Base-by-base conservation (phyloP, 2,113 vertebrate genomes). In the Procavia capensis region DNA sequence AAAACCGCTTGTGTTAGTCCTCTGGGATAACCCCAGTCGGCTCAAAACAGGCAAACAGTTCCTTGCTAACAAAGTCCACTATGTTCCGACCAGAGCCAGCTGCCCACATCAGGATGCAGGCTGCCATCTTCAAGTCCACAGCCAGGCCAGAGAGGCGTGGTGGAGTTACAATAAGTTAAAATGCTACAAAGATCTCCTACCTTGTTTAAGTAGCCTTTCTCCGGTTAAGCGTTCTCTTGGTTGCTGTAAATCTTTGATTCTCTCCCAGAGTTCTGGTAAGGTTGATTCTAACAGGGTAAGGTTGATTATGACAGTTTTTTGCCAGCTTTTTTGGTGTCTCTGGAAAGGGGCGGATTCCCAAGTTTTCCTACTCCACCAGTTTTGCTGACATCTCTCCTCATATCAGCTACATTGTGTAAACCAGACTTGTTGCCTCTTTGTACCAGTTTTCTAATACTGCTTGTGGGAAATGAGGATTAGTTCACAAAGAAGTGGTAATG, bases 401-500 rank as follows among this genome's bases (percentile, higher is more conserved):
- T n/a, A 54, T 13, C 39, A 43, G 34, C 45, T 94, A 29, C 47
- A 54, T 78, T 95, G 95, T 94, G 50, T 88, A 95, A 96, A 61
- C 39, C 16, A 91, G 25, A 34, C n/a, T 64, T 95, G n/a, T 41
- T 94, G 20, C 36, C 17, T 84, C 29, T 96, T 81, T 89, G n/a
- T n/a, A 83, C 41, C 29, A 36, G 34, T 90, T 5, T 81, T 36
- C 72, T 83, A 36, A 61, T 86, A 84, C 16, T 34, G 16, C 29
- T 66, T 82, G 9, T 88, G 61, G 93, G 61, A 91, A 94, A 79
- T 85, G 20, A 74, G 24, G 19, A 82, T 85, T 95, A 66, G 43
- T 88, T 95, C 31, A 85, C 66, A 92, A 84, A 75, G 63, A 76
- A 93, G 80, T 95, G n/a, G 10, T 88, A 76, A 80, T 84, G 36